Evolutionary conservation across 1,140 invertebrate species (phyloP).

Genomic region (Thalassaphorura encarpata): DNA sequence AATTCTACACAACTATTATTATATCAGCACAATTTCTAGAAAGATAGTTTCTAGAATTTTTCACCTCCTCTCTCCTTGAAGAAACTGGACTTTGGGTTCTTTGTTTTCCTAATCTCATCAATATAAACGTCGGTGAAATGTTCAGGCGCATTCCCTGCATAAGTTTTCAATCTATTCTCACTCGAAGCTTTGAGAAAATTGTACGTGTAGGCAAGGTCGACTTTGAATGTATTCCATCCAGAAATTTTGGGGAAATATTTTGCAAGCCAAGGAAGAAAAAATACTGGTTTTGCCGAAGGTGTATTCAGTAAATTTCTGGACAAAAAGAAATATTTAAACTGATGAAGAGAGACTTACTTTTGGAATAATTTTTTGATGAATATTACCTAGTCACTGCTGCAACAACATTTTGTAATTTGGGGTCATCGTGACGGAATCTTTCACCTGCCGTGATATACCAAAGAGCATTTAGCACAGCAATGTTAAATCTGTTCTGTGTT

Average conservation of each 20-base stretch:
- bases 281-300: no score
- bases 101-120: conserved; percentile 10
- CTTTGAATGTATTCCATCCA: conserved; percentile 7
- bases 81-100: conserved; percentile 10
- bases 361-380: not conserved
- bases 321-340: conserved; percentile 3
- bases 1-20: not conserved
- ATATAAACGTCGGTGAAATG: conserved; percentile 17
- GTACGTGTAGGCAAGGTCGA: conserved; percentile 2
- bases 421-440: conserved; percentile 42
- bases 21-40: not conserved
- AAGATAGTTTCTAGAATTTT: not conserved
- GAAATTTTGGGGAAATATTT: conserved; percentile 3
- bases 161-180: not conserved
- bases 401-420: conserved; percentile 23
- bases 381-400: conserved; percentile 21
- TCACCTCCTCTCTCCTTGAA: conserved; percentile 11
- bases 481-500: conserved; percentile 18
- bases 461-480: conserved; percentile 44
- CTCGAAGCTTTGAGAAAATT: conserved; percentile 2
- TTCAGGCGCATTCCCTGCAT: conserved; percentile 3
- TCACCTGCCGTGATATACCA: conserved; percentile 78
- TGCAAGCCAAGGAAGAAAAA: conserved; percentile 8
- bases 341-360: not conserved
- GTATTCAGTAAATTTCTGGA: no score